Evolutionary conservation across 1,140 invertebrate genomes (phyloP), one percentile per base, ranked within the genome.

Genomic region (Trachymyrmex septentrionalis): DNA sequence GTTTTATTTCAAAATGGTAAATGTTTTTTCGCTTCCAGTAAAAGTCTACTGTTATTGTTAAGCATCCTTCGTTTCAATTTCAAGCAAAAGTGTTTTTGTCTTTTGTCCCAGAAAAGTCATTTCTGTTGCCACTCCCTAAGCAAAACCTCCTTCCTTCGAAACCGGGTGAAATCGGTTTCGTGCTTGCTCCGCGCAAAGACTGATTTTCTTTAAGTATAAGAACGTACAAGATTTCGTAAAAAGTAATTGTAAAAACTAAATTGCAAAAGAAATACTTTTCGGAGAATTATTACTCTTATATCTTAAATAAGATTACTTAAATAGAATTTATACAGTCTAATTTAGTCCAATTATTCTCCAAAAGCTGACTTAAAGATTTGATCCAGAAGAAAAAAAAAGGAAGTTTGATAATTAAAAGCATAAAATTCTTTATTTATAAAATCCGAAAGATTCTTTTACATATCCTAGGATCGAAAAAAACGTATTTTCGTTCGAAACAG

Each of bases 71-170:
- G 44, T 61, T 80, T 80, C 53, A 44, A 34, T 84, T 75, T 73
- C 55, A 61, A 82, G 24, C 21, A 61, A 16, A 81, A 84, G 44
- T 27, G 30, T 84, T 84, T 81, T 73, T 84, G 44, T 10, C 66
- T 2, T 78, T 57, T 71, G 16, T 63, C 69, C 55, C 69, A 44
- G n/a, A 75, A 24, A 64, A 34, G 27, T 50, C 69, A 27, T 84
- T 61, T 84, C 69, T 61, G 50, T 63, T 57, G 48, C 66, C 64
- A 63, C 69, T 27, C 38, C 27, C 38, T 50, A 73, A 73, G 80
- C 69, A 84, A 73, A 84, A 61, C 38, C 69, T 80, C 21, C 44
- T 44, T 48, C 9, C n/a, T 38, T 30, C 24, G 34, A 67, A 67
- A 67, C 64, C 64, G n/a, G 75, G 14, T 48, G 14, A 84, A 84